Conservation (phyloP, 2,113 vertebrate species). For the Tichodroma muraria region DNA sequence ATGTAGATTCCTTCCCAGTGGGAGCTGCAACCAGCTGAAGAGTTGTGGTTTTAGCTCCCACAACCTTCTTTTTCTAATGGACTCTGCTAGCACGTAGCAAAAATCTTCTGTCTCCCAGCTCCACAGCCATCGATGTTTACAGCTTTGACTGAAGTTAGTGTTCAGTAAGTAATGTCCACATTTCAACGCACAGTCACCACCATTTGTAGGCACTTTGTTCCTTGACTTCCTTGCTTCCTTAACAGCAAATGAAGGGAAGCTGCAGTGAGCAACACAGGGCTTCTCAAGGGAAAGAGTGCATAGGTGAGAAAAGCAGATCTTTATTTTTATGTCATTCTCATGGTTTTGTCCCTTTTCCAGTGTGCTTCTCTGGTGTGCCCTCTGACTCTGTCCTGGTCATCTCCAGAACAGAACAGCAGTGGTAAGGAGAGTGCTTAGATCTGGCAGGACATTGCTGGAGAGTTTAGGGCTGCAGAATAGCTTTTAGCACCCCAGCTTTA, state of each 20-base stretch:
- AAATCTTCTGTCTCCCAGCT: not conserved
- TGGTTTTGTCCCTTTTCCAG: not conserved
- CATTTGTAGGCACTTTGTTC: not conserved
- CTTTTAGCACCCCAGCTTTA: not conserved
- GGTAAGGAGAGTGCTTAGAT: not conserved
- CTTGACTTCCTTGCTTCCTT: not conserved
- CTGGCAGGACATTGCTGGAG: not conserved
- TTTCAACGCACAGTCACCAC: not conserved
- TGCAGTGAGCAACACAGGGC: not conserved
- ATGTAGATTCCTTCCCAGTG: conserved; percentile 44
- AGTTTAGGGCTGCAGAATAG: not conserved
- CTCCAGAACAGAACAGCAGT: not conserved
- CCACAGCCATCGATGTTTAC: not conserved
- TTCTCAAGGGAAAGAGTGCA: not conserved
- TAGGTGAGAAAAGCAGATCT: not conserved
- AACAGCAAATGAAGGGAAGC: not conserved
- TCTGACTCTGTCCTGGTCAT: not conserved
- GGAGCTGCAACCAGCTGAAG: not conserved
- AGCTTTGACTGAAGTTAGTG: not conserved
- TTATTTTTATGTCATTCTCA: not conserved
- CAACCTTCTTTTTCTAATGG: conserved; percentile 15
- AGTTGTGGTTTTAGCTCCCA: not conserved
- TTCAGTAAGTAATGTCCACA: not conserved
- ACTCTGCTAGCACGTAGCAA: not conserved
- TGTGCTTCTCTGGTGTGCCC: not conserved